Evolutionary conservation across 2,888 invertebrate species (phyloP), one percentile per base, ranked within the genome.

Genomic region (Amiota communis): DNA sequence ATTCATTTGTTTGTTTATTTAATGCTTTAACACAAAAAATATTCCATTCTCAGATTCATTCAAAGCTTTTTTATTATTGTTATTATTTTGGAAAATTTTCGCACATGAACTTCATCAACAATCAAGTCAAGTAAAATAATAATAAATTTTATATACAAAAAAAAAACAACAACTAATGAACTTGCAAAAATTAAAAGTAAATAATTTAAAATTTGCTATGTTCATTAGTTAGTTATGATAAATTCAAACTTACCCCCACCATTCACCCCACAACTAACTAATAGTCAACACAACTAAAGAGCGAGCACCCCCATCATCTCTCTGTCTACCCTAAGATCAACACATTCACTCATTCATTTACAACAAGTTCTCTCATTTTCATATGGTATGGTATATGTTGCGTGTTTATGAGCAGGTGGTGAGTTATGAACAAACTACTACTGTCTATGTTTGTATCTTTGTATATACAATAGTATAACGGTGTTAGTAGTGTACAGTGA

Each of bases 11-110:
- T 53, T n/a, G n/a, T 53, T 53, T 53, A 10, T 53, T 53, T n/a
- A 8, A 11, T 51, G n/a, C 1, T 1, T 51, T 51, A 13, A 51
- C 51, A 51, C n/a, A 11, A 63, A 63, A 36, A 59, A 63, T 46
- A 63, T 63, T 23, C 63, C 63, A 63, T 63, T 63, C 63, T 63
- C 63, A 63, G 4, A 36, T 13, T 63, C 36, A 36, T n/a, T 12
- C 63, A 36, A 63, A 53, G 53, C n/a, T n/a, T n/a, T 53, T 53
- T 53, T 53, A 23, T 53, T 53, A 12, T 36, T 36, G 36, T 36
- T 36, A 36, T 23, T 23, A 23, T 23, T 59, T 51, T n/a, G 6
- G 20, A 8, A 59, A 11, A 12, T 59, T 20, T 59, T 59, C 59
- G 59, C 59, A 59, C 59, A 59, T 59, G 59, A 59, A 59, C 59